A percentile compares a stretch with the other conserved stretches of the same genome.
phyloP scores from a whole-genome alignment of 2,888 invertebrate genomes.

The Xestia c-nigrum region DNA sequence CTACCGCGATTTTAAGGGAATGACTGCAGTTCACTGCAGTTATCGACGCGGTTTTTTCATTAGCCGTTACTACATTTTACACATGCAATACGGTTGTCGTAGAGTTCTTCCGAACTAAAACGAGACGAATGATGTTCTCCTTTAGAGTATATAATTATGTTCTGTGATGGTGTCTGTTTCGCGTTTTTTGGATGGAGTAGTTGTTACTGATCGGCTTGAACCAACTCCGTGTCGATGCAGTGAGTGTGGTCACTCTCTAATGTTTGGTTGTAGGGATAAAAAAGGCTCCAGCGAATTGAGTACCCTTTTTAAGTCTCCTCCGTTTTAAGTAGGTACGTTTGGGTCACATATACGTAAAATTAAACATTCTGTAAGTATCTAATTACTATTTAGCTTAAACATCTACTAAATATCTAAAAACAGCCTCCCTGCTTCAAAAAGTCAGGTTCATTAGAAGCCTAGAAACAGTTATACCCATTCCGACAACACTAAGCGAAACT shows the following conservation, averaged over 20 bases:
- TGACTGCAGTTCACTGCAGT: not conserved
- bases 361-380: constrained; percentile 13
- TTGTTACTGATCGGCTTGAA: not conserved
- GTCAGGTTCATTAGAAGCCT: constrained; percentile 46
- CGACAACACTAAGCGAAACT: not conserved
- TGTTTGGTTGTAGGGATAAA: not conserved
- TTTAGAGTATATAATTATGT: too few species aligned
- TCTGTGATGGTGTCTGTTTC: too few species aligned
- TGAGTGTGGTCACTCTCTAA: not conserved
- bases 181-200: not conserved
- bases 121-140: not conserved
- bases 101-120: not conserved
- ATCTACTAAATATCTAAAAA: constrained; percentile 51
- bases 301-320: too few species aligned
- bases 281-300: not conserved
- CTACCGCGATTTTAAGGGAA: not conserved
- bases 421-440: constrained; percentile 40
- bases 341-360: not conserved
- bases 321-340: not conserved
- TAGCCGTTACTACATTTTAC: not conserved
- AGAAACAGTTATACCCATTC: constrained; percentile 30
- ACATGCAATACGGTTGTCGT: not conserved
- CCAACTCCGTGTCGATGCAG: not conserved
- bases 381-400: constrained; percentile 27
- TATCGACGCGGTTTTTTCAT: not conserved